Base-by-base conservation (phyloP, 2,797 vertebrate genomes). In the Rachycentron canadum region DNA sequence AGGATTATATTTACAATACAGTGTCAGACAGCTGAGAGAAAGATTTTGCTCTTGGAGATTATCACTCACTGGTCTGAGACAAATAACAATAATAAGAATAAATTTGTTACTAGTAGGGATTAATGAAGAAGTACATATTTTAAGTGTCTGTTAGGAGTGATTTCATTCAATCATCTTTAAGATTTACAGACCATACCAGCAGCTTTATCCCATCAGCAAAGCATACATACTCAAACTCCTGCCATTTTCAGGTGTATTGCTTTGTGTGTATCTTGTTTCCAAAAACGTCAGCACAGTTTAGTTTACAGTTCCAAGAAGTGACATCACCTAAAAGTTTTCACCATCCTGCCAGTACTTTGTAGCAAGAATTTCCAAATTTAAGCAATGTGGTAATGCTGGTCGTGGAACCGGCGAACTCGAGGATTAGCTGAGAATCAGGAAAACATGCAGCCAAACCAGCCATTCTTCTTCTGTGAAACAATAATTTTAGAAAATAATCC, bases 21-120 rank as follows among this genome's bases (percentile, higher is more conserved):
- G n/a, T 55, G 36, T 58, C 36, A 38, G 57, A 71, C 9, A 34
- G 12, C 43, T 60, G 40, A 65, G 19, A 69, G 67, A 34, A 64
- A 71, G 32, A 32, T 32, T 32, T 32, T 19, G 1, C 66, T 28
- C 43, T 34, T 12, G 19, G 43, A 3, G 26, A 45, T 28, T 28
- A 32, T 71, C 60, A 65, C 47, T 63, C 41, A 52, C 53, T 28
- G 12, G 2, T 47, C 57, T 55, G 21, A 62, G 62, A 19, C 17
- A 28, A 36, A 72, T 41, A 10, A 4, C 50, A 66, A 21, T 50
- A 19, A 19, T 11, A 38, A 36, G 23, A n/a, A 23, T 55, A 50
- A 61, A 50, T 69, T 25, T 69, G 49, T 26, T 2, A 5, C 41
- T 11, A 10, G 40, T 10, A 11, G 17, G 17, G 32, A 67, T 49